Conservation (phyloP, 2,113 vertebrate species). For the Chunga burmeisteri region DNA sequence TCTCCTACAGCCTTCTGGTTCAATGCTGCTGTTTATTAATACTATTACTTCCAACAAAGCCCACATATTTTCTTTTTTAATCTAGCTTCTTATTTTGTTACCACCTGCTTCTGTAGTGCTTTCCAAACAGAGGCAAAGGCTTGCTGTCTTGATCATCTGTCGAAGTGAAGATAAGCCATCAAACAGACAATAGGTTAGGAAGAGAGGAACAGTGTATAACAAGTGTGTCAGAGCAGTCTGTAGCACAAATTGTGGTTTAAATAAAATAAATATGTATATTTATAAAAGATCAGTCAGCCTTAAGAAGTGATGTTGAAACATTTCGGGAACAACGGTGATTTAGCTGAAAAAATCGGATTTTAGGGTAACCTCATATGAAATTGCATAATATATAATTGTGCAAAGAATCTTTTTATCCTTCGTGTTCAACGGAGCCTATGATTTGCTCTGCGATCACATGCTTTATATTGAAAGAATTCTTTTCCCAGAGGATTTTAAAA, state of each 20-base stretch:
- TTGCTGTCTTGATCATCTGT: background rate
- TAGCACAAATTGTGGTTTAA: background rate
- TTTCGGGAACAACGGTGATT: background rate
- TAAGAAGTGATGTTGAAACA: background rate
- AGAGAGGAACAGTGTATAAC: background rate
- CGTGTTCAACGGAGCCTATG: conserved; percentile 6
- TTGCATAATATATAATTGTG: conserved; percentile 46
- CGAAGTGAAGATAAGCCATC: background rate
- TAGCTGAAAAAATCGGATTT: conserved; percentile 9
- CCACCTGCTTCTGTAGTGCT: background rate
- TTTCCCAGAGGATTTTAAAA: conserved; percentile 48
- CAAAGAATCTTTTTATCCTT: conserved; percentile 44
- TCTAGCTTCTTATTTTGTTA: background rate
- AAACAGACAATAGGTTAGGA: background rate
- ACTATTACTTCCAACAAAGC: background rate
- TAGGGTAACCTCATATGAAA: conserved; percentile 5
- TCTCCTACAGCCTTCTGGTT: background rate
- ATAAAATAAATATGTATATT: background rate
- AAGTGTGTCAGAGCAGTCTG: background rate
- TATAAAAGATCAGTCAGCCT: background rate
- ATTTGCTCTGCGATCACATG: conserved; percentile 54
- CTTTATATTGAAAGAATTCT: conserved; percentile 60
- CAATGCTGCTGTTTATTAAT: background rate
- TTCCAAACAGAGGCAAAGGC: background rate
- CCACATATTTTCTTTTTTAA: background rate